Conservation (phyloP, 2,797 vertebrate species). For the Harpagifer antarcticus region DNA sequence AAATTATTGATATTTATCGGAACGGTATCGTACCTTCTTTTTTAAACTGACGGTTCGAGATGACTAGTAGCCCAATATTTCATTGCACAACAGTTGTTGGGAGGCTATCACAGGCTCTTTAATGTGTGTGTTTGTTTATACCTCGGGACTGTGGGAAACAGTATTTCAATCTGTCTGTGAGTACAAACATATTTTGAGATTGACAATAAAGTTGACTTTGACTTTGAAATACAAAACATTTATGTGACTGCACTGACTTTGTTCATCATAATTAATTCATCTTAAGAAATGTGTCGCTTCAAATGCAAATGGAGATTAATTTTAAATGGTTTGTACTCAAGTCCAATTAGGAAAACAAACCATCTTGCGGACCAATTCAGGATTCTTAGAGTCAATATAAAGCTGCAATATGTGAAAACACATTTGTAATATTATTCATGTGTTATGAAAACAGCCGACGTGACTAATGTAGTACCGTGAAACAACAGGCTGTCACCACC, state of each 20-base stretch:
- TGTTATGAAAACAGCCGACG: slow-evolving; percentile 32
- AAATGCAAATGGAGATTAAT: neutral
- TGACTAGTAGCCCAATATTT: too few species aligned
- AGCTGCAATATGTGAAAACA: neutral
- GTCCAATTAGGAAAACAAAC: neutral
- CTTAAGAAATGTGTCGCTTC: neutral
- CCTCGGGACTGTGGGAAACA: too few species aligned
- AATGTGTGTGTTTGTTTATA: too few species aligned
- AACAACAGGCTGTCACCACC: slow-evolving; percentile 32
- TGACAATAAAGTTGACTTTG: too few species aligned
- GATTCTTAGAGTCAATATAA: neutral
- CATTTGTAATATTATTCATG: slow-evolving; percentile 16
- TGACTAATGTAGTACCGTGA: slow-evolving; percentile 38
- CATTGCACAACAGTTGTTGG: too few species aligned
- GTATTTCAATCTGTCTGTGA: too few species aligned
- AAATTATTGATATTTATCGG: too few species aligned
- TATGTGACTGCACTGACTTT: neutral
- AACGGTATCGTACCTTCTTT: too few species aligned
- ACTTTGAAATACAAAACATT: neutral
- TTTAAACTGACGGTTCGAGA: too few species aligned
- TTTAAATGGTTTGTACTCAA: slow-evolving; percentile 2
- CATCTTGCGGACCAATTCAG: neutral
- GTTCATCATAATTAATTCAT: neutral
- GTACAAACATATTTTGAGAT: too few species aligned
- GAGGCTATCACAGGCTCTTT: too few species aligned